These are phyloP conservation scores for Dysidea cf. avara DNA, from an alignment of 37 sponge, comb jelly and placozoan species.

Conservation along the genomic window DNA sequence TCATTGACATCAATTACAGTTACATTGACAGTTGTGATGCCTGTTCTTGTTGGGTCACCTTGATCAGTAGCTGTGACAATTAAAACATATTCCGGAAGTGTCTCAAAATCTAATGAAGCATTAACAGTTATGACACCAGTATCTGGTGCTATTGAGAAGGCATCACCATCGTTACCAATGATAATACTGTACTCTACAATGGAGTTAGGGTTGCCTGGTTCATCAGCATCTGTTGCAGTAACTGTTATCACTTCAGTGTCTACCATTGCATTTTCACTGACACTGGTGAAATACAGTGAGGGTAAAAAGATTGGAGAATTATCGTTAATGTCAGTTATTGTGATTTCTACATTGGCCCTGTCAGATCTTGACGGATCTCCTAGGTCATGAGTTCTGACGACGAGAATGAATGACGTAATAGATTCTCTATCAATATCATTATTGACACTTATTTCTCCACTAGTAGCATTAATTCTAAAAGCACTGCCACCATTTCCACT, in stretches of 20 bases:
- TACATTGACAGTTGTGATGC: constrained; percentile 4
- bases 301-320: constrained; percentile 17
- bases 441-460: background rate
- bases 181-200: constrained; percentile 2
- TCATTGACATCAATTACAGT: constrained; percentile 43
- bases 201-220: constrained; percentile 7
- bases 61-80: constrained; percentile 47
- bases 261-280: constrained; percentile 13
- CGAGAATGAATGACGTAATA: background rate
- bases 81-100: constrained; percentile 22
- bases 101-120: constrained; percentile 38
- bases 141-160: constrained; percentile 26
- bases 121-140: constrained; percentile 31
- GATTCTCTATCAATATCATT: constrained; percentile 9
- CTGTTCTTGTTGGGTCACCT: constrained; percentile 10
- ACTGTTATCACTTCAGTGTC: constrained; percentile 14
- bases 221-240: constrained; percentile 51
- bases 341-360: background rate
- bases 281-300: background rate
- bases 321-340: constrained; percentile 41
- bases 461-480: background rate
- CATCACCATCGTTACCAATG: constrained; percentile 20
- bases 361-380: background rate
- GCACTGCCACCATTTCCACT: background rate
- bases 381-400: background rate